Percentiles rank a stretch among this genome's conserved stretches.
Evolutionary conservation across 2,113 vertebrate species (phyloP).

Genomic region (Ictalurus furcatus): DNA sequence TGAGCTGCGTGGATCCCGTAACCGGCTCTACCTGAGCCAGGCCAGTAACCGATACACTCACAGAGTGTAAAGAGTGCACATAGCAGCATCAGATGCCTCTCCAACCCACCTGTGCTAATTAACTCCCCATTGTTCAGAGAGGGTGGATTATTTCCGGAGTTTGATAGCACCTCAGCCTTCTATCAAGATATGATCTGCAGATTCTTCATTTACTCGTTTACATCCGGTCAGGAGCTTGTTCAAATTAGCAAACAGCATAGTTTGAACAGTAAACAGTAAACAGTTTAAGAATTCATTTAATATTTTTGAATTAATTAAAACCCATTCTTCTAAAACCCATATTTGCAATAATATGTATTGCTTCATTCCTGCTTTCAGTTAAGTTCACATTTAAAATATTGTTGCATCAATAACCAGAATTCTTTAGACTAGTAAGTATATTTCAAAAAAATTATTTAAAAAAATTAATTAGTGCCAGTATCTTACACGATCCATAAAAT

Average conservation of each 20-base stretch:
- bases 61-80: constrained; percentile 46
- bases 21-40: constrained; percentile 69
- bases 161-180: neutral
- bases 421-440: neutral
- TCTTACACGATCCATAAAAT: neutral
- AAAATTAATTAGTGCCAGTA: neutral
- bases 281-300: neutral
- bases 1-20: constrained; percentile 72
- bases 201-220: constrained; percentile 49
- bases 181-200: constrained; percentile 23
- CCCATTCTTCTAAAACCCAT: neutral
- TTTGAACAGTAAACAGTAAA: neutral
- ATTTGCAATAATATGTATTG: neutral
- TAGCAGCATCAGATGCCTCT: constrained; percentile 52
- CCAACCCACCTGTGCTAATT: constrained; percentile 65
- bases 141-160: constrained; percentile 60
- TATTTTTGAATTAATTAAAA: neutral
- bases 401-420: neutral
- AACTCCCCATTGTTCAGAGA: constrained; percentile 65
- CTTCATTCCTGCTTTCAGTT: neutral
- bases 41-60: constrained; percentile 70
- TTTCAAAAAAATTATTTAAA: neutral
- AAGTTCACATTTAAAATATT: neutral
- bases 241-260: neutral
- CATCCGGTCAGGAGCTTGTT: neutral